Base-by-base conservation (phyloP, 2,888 invertebrate species). In the Epistrophe grossulariae region DNA sequence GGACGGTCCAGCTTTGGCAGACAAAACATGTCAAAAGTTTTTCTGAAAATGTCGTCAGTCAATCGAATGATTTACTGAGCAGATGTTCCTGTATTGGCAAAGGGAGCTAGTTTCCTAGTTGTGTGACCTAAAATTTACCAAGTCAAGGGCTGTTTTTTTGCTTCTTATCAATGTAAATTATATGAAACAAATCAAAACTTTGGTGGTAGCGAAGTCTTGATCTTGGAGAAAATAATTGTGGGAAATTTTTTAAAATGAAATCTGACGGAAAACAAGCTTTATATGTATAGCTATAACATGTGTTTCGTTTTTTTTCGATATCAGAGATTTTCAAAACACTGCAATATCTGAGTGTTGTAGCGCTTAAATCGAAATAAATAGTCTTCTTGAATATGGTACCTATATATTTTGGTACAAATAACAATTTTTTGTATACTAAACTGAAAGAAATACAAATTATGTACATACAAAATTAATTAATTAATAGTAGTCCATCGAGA, bases 1-100 rank as follows among this genome's bases (percentile, higher is more conserved):
- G 91, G 91, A 90, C 88, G 50, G 83, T 83, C 79, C 79, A 79
- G 84, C 83, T 66, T 88, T 88, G 74, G 85, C 74, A 81, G 78
- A 79, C 78, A 82, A 88, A 80, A 80, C 78, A 85, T 81, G 82
- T 84, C 74, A 82, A 78, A 82, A 84, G 79, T 88, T 81, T 73
- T 80, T 71, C 45, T 19, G 66, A 84, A 70, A 84, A 84, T 80
- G 80, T 81, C 79, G 78, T 79, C 81, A 76, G 83, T 82, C 80
- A 79, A 83, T 83, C 74, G 88, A 84, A 88, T 88, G 88, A 88
- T 89, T 89, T 89, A 89, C 83, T 78, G 84, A 74, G 81, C 88
- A 89, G 89, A 89, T 89, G 88, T 87, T 88, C 60, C 55, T 55
- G 70, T 55, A 45, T 43, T 43, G 43, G 43, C 40, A 50, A 28